Evolutionary conservation across 2,888 invertebrate genomes (phyloP).

Genomic region (Meta bourneti): DNA sequence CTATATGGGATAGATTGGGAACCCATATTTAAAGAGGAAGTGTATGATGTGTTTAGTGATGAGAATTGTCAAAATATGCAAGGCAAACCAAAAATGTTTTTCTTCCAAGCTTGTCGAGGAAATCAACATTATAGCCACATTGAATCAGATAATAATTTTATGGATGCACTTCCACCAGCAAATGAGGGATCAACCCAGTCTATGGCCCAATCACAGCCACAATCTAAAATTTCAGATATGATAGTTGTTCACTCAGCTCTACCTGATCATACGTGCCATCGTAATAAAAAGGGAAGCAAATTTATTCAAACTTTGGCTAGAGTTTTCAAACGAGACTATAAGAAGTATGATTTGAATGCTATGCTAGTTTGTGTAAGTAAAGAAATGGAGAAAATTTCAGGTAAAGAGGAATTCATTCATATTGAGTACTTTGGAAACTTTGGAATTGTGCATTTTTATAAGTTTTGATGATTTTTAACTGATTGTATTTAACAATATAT

Average conservation of each 20-base stretch:
- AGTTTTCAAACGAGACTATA: neutral
- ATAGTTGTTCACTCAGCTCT: neutral
- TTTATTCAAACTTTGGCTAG: neutral
- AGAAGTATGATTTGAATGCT: neutral
- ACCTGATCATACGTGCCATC: neutral
- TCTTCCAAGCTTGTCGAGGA: conserved; percentile 28
- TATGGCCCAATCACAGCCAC: neutral
- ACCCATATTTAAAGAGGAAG: neutral
- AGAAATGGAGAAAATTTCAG: neutral
- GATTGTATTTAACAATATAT: no score
- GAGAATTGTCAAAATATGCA: neutral
- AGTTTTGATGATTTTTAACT: neutral
- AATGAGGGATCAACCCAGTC: no score
- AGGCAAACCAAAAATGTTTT: conserved; percentile 11
- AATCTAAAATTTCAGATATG: neutral
- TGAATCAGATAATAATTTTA: neutral
- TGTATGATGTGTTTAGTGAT: neutral
- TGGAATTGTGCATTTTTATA: no score
- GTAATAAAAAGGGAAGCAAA: neutral
- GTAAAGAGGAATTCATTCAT: neutral
- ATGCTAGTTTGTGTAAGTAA: neutral
- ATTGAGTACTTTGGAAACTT: neutral
- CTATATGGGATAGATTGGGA: neutral
- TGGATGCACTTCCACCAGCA: neutral
- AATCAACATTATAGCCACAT: neutral